phyloP scores from a whole-genome alignment of 2,113 vertebrate species.

The Thunnus maccoyii region DNA sequence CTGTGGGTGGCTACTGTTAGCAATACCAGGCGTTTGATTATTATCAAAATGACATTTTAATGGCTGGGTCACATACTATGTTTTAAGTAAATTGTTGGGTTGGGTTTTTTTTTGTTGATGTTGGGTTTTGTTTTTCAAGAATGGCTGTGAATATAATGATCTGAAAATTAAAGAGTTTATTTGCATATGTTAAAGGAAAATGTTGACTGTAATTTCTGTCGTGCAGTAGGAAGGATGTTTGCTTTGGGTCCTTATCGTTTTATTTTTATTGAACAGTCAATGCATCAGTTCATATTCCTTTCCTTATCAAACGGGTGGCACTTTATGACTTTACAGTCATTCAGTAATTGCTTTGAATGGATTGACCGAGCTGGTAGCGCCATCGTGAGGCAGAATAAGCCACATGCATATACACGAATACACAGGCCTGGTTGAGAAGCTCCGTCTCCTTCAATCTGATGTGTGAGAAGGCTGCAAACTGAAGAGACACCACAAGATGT shows the following conservation, averaged over 20 bases:
- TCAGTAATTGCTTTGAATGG: neutral
- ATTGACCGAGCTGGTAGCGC: neutral
- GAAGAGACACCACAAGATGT: constrained; percentile 19
- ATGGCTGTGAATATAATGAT: neutral
- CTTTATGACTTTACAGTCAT: too few relatives aligned
- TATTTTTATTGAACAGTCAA: neutral
- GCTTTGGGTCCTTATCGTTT: neutral
- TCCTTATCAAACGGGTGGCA: neutral
- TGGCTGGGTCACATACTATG: too few relatives aligned
- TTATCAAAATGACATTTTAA: neutral
- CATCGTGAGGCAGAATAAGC: constrained; percentile 33
- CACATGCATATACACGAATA: neutral
- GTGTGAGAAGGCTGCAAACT: neutral
- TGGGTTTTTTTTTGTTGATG: too few relatives aligned
- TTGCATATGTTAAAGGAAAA: neutral
- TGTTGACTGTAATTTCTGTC: neutral
- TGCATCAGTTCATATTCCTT: neutral
- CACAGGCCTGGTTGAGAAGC: accelerated
- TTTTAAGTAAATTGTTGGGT: too few relatives aligned
- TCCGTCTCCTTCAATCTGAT: neutral
- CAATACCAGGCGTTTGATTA: neutral
- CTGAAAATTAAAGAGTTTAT: neutral
- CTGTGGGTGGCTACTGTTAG: neutral
- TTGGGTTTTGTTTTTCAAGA: neutral
- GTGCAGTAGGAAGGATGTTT: neutral